Evolutionary conservation across 2,797 vertebrate species (phyloP), one percentile per base, ranked within the genome.

Genomic region (Merluccius polli): DNA sequence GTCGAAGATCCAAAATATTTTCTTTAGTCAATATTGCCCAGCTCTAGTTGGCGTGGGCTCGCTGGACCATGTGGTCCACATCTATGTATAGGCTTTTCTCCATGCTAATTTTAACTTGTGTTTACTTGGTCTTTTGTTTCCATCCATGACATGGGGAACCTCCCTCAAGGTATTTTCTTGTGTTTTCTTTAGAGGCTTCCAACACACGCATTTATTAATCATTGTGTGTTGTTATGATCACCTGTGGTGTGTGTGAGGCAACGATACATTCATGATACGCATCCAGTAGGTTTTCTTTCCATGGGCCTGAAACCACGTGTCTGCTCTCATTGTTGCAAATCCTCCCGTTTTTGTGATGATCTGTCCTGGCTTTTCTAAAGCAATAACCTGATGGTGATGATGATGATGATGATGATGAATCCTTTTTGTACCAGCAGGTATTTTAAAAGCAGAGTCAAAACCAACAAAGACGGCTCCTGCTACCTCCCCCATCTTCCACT

Each of bases 391-490:
- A 75, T 78, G 8, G n/a, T n/a, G n/a, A n/a, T n/a, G n/a, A n/a
- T n/a, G 38, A 1, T 48, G 16, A 48, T 48, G 41, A 48, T 13
- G 70, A 69, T 78, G 73, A 86, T 85, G 75, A 84, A 79, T 85
- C 74, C 1, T 30, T 70, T 31, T 36, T 85, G 83, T 77, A 76
- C 84, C 77, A 71, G 75, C 72, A 87, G 82, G 75, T 86, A 74
- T 90, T 92, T 90, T 89, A 74, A 85, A 83, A 87, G 85, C 81
- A 79, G 63, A 81, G 83, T 89, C 89, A 90, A 90, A 88, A 90
- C 82, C 81, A 92, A 90, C 89, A 91, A 81, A 84, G 80, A 81
- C 81, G 87, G 52, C 38, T 27, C 38, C 84, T 82, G 72, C 80
- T 87, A 73, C 82, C 67, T 68, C 70, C 77, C 71, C 27, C 27